phyloP scores from a whole-genome alignment of 2,888 invertebrate species.

The Blastobasis adustella region DNA sequence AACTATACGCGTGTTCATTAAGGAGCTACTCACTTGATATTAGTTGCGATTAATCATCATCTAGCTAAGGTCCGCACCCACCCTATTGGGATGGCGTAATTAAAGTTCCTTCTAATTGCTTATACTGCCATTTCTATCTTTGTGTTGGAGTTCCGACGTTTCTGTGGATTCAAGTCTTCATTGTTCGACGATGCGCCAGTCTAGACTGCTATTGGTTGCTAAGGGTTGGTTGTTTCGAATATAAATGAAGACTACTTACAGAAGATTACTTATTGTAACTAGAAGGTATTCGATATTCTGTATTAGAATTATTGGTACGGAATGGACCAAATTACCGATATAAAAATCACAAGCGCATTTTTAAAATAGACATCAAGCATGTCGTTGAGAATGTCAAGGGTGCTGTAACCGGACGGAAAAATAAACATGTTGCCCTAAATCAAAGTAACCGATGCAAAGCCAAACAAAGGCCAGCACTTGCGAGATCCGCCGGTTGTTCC shows the following conservation, averaged over 20 bases:
- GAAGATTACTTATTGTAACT: no score
- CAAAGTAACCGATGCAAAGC: conserved; percentile 3
- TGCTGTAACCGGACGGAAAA: no score
- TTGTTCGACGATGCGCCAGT: no score
- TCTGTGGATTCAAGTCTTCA: neutral
- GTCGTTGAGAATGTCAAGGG: no score
- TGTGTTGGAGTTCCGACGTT: neutral
- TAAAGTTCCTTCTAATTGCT: neutral
- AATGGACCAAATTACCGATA: no score
- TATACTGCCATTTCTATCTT: neutral
- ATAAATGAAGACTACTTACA: no score
- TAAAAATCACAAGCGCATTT: no score
- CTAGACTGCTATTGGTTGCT: no score
- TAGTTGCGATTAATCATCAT: neutral
- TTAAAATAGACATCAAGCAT: no score
- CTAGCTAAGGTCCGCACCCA: neutral
- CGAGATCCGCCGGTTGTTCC: conserved; percentile 32
- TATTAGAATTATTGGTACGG: no score
- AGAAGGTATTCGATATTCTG: no score
- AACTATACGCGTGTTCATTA: neutral
- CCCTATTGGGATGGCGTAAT: neutral
- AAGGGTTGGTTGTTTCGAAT: no score
- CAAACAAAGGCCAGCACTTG: conserved; percentile 28
- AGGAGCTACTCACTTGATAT: neutral
- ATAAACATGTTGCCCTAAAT: neutral